phyloP scores from a whole-genome alignment of 2,113 vertebrate genomes.

The Amphiprion ocellaris region DNA sequence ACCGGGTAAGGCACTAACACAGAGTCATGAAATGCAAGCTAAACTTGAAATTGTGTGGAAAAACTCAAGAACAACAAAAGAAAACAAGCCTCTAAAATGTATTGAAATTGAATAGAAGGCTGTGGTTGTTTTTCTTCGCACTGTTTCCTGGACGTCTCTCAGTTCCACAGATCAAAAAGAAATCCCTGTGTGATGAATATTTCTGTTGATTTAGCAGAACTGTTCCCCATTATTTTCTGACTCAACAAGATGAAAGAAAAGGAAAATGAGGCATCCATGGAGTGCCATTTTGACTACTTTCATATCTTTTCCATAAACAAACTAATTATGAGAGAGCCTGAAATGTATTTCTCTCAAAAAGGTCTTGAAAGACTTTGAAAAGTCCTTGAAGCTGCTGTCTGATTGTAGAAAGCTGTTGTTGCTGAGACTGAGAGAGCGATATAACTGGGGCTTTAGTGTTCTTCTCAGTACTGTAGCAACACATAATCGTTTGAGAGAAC shows the following conservation, averaged over 20 bases:
- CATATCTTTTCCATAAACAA: slow-evolving; percentile 17
- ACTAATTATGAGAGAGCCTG: slow-evolving; percentile 4
- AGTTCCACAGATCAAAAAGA: slow-evolving; percentile 23
- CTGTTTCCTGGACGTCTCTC: background rate
- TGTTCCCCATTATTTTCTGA: slow-evolving; percentile 27
- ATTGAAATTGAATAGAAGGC: background rate
- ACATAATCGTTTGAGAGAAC: background rate
- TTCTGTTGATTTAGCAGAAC: slow-evolving; percentile 37
- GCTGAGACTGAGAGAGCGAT: background rate
- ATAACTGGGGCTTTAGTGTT: background rate
- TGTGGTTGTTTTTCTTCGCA: background rate
- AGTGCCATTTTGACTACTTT: slow-evolving; percentile 35
- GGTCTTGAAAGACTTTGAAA: slow-evolving; percentile 29
- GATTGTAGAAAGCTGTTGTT: background rate
- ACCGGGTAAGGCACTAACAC: slow-evolving; percentile 86
- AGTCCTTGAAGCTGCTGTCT: slow-evolving; percentile 15
- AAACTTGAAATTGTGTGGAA: background rate
- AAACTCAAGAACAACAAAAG: background rate
- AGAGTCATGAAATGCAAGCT: background rate
- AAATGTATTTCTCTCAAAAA: slow-evolving; percentile 18
- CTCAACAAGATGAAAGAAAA: slow-evolving; percentile 14
- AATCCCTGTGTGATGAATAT: background rate
- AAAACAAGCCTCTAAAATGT: background rate
- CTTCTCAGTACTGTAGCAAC: background rate
- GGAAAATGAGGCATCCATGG: background rate